Percentiles rank a stretch among this genome's conserved stretches.
Conservation (phyloP, 2,888 invertebrate species). For the Eupithecia pulchellata region DNA sequence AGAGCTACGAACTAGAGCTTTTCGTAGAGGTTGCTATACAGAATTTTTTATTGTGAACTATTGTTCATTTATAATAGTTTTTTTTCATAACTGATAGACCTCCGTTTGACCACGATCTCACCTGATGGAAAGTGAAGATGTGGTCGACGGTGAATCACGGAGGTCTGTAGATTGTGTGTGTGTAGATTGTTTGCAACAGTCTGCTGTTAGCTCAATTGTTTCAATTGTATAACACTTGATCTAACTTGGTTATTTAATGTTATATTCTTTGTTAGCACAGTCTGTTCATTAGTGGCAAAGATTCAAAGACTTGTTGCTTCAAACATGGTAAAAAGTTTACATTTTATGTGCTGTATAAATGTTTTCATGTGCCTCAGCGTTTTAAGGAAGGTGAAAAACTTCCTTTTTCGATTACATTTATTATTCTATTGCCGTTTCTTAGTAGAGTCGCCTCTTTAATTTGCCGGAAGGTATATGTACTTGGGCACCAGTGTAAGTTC, state of each 20-base stretch:
- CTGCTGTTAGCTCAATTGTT: too few species aligned
- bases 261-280: too few species aligned
- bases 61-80: not conserved
- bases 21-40: not conserved
- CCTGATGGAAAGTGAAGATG: too few species aligned
- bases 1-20: not conserved
- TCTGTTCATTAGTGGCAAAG: too few species aligned
- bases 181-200: too few species aligned
- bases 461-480: not conserved
- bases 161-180: too few species aligned
- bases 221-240: too few species aligned
- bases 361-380: too few species aligned
- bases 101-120: too few species aligned
- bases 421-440: not conserved
- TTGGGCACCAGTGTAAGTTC: slow-evolving; percentile 16
- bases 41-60: not conserved
- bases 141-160: too few species aligned
- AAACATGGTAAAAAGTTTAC: not conserved
- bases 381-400: not conserved
- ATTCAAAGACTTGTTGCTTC: not conserved
- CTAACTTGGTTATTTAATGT: too few species aligned
- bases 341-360: not conserved
- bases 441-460: not conserved
- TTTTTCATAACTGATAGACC: too few species aligned
- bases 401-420: not conserved